These are phyloP conservation scores for Amiota minor DNA, from an alignment of 2,888 invertebrate genomes.

Conservation along the genomic window DNA sequence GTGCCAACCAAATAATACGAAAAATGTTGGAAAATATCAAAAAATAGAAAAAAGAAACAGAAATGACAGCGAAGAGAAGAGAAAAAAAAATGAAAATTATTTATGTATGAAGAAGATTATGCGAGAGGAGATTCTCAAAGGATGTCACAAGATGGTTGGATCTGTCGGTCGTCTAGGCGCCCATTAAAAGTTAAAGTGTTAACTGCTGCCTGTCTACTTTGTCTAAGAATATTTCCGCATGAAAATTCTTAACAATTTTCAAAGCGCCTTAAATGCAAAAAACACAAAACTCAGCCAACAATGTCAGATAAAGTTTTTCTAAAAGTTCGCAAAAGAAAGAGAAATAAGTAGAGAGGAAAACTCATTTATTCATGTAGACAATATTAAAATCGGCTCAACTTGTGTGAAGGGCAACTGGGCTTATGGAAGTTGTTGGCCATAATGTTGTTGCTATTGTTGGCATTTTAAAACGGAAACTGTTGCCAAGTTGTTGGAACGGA, in stretches of 20 bases:
- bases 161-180: background rate
- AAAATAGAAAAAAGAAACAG: background rate
- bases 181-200: constrained; percentile 18
- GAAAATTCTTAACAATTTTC: constrained; percentile 17
- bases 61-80: background rate
- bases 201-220: constrained; percentile 3
- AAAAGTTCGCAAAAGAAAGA: background rate
- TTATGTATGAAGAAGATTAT: constrained; percentile 13
- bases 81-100: background rate
- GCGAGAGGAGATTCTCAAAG: background rate
- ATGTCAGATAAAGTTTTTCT: background rate
- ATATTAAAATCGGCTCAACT: background rate
- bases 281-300: background rate
- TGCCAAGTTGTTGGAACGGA: constrained; percentile 18
- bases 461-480: constrained; percentile 12
- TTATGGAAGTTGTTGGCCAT: background rate
- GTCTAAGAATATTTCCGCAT: constrained; percentile 15
- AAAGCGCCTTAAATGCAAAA: constrained; percentile 13
- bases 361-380: background rate
- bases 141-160: background rate
- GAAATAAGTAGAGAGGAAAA: background rate
- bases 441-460: background rate
- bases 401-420: background rate
- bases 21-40: background rate
- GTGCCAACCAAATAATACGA: background rate